These are phyloP conservation scores for Pseudomyrmex concolor DNA, from an alignment of 1,140 invertebrate genomes.

Conservation along the genomic window DNA sequence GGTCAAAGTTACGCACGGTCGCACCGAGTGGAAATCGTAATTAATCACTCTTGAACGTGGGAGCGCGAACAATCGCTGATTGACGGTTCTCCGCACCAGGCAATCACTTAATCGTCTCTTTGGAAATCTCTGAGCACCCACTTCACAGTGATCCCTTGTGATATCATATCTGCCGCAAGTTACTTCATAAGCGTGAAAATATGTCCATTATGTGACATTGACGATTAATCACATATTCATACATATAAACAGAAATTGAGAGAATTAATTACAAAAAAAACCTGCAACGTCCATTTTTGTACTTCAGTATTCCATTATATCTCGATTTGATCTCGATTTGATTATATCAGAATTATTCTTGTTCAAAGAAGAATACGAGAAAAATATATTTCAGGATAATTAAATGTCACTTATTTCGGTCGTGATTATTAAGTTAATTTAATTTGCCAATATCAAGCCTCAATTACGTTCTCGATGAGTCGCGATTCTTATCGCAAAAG, in stretches of 20 bases:
- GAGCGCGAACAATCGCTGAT: slow-evolving; percentile 53
- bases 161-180: slow-evolving; percentile 12
- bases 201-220: background rate
- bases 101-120: slow-evolving; percentile 53
- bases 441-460: slow-evolving; percentile 31
- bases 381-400: slow-evolving; percentile 17
- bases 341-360: background rate
- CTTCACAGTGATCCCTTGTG: slow-evolving; percentile 14
- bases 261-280: background rate
- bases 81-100: slow-evolving; percentile 31
- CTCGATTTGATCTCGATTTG: no score
- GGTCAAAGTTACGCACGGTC: background rate
- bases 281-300: background rate
- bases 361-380: background rate
- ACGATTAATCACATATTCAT: slow-evolving; percentile 32
- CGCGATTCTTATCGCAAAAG: slow-evolving; percentile 44
- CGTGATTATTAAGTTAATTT: background rate
- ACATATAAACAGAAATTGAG: background rate
- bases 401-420: slow-evolving; percentile 11
- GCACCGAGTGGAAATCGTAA: slow-evolving; percentile 29
- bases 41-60: slow-evolving; percentile 43
- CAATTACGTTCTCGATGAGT: slow-evolving; percentile 30
- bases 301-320: no score
- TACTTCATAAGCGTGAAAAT: slow-evolving; percentile 4
- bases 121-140: slow-evolving; percentile 22